Conservation (phyloP, 2,113 vertebrate genomes). For the Eulemur macaco region DNA sequence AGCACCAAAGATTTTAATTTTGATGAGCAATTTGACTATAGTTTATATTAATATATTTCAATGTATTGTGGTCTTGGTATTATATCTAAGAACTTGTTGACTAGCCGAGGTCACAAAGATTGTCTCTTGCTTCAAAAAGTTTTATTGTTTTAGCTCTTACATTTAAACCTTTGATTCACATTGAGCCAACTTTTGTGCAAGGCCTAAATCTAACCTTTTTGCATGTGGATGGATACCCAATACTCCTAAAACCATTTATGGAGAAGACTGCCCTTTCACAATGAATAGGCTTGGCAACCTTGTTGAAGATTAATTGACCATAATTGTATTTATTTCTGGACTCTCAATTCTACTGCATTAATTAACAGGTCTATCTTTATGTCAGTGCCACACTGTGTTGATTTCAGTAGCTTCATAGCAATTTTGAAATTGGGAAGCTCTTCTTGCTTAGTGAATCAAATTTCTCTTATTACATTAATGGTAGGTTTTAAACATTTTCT, state of each 20-base stretch:
- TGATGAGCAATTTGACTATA: neutral
- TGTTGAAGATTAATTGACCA: neutral
- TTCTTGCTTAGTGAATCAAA: neutral
- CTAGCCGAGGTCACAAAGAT: neutral
- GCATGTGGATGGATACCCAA: neutral
- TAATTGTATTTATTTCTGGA: neutral
- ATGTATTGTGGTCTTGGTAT: neutral
- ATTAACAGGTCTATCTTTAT: neutral
- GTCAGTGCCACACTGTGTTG: neutral
- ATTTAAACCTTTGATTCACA: neutral
- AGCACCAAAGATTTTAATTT: neutral
- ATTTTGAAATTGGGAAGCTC: neutral
- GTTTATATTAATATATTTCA: neutral
- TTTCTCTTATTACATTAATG: neutral
- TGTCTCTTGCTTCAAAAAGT: neutral
- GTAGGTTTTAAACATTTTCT: constrained; percentile 13
- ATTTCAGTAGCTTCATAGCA: neutral
- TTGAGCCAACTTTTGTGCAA: neutral
- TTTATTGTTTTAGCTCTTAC: neutral
- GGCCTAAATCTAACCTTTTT: neutral
- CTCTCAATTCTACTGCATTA: neutral
- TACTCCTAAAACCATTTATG: neutral
- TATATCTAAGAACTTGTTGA: neutral
- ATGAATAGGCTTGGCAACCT: neutral
- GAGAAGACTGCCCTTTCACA: neutral